Evolutionary conservation across 1,140 invertebrate genomes (phyloP).

Genomic region (Cephus cinctus): DNA sequence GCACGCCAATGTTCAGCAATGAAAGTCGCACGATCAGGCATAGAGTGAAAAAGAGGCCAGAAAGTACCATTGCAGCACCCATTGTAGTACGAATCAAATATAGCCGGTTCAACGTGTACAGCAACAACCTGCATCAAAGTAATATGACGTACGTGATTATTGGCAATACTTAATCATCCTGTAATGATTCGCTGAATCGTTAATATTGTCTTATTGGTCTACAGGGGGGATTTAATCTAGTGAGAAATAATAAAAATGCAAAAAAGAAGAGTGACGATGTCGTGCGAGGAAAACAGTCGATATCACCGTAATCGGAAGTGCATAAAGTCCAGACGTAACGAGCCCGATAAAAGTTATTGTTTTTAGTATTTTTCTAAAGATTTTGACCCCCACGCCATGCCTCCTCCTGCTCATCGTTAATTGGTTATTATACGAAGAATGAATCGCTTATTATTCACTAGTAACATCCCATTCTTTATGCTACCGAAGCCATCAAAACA

Average conservation of each 20-base stretch:
- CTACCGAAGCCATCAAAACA: not conserved
- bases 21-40: conserved; percentile 80
- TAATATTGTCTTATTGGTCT: too few species aligned
- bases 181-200: too few species aligned
- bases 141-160: too few species aligned
- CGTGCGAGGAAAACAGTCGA: too few species aligned
- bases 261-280: too few species aligned
- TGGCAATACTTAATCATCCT: too few species aligned
- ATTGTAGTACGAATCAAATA: conserved; percentile 87
- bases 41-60: conserved; percentile 89
- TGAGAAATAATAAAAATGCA: too few species aligned
- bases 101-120: conserved; percentile 70
- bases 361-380: not conserved
- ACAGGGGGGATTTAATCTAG: too few species aligned
- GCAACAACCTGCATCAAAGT: conserved; percentile 78
- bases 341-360: conserved; percentile 10
- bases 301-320: conserved; percentile 32
- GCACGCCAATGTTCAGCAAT: conserved; percentile 79
- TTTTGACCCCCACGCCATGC: not conserved
- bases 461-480: not conserved
- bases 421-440: conserved; percentile 15
- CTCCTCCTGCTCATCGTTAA: conserved; percentile 11
- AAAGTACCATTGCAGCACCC: conserved; percentile 90
- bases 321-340: conserved; percentile 22
- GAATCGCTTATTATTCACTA: conserved; percentile 4